Base-by-base conservation (phyloP, 2,888 invertebrate genomes). In the Euzetes globulus region DNA sequence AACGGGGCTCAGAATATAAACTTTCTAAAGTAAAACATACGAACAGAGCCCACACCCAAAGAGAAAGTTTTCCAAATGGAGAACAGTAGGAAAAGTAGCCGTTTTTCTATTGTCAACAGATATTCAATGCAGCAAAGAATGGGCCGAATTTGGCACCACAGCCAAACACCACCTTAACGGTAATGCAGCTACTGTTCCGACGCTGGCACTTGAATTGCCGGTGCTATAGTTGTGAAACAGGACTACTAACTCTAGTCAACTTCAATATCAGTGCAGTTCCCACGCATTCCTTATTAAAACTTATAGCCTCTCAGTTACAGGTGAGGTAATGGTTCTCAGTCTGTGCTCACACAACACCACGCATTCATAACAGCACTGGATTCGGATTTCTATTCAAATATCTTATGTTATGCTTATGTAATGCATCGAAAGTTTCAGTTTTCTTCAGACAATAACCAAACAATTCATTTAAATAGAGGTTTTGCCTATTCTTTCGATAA, bases 41-140 rank as follows among this genome's bases (percentile, higher is more conserved):
- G 58, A 13, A 58, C 29, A 60, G 60, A 60, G 60, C 55, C 55
- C 55, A 55, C 55, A 19, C 55, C 55, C 19, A 55, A 55, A 65
- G 68, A 73, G 65, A 73, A 63, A 50, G 73, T 37, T 17, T 41
- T 37, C 37, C 50, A 45, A 27, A 50, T 19, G 19, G 22, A 68
- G 29, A 55, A 60, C 45, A 60, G 60, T 72, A 60, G 55, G 25
- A 72, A 72, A 37, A 58, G 63, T 47, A 73, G 63, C 73, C 55
- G 55, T 71, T 71, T 55, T 50, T 50, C 55, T 71, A 71, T 50
- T 71, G 55, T 71, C 19, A 52, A 6, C 50, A 33, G 27, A 19
- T 71, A 71, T 33, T 52, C 29, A 71, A 55, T 50, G 50, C 45
- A 50, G 33, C 17, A 71, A 55, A 71, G 71, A 71, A 55, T 52